These are phyloP conservation scores for Galeopsomyia nigrocyanea DNA, from an alignment of 2,888 invertebrate genomes.

Conservation along the genomic window DNA sequence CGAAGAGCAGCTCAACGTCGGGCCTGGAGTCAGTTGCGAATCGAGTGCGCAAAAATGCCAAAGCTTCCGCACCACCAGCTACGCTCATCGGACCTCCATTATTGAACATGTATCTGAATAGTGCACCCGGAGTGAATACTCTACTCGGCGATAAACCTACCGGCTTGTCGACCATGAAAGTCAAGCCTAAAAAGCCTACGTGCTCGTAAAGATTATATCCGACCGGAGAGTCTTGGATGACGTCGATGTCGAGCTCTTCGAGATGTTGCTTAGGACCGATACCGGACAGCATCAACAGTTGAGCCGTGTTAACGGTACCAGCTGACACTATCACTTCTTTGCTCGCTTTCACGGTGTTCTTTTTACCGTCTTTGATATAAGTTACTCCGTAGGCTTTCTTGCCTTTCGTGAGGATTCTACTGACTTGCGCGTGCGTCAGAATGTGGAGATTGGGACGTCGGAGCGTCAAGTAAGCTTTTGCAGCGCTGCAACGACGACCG, in stretches of 20 bases:
- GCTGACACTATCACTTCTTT: slow-evolving; percentile 77
- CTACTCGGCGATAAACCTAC: slow-evolving; percentile 70
- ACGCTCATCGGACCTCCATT: slow-evolving; percentile 65
- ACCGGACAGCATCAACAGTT: slow-evolving; percentile 79
- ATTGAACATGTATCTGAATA: slow-evolving; percentile 63
- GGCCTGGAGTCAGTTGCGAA: slow-evolving; percentile 64
- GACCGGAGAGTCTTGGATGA: slow-evolving; percentile 76
- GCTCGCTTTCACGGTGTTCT: slow-evolving; percentile 71
- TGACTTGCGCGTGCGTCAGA: slow-evolving; percentile 60
- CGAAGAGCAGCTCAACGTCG: slow-evolving; percentile 70
- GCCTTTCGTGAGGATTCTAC: slow-evolving; percentile 58
- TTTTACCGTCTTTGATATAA: slow-evolving; percentile 72
- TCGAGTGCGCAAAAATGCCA: slow-evolving; percentile 68
- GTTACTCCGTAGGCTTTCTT: slow-evolving; percentile 63
- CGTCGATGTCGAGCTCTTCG: slow-evolving; percentile 72
- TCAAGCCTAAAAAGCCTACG: slow-evolving; percentile 76
- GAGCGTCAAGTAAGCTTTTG: slow-evolving; percentile 72
- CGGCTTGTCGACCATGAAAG: slow-evolving; percentile 75
- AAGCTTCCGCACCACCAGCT: slow-evolving; percentile 69
- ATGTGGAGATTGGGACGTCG: slow-evolving; percentile 62
- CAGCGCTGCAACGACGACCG: slow-evolving; percentile 71
- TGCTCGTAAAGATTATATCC: slow-evolving; percentile 80
- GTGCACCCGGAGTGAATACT: slow-evolving; percentile 55
- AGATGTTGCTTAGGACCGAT: slow-evolving; percentile 77
- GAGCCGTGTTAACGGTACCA: slow-evolving; percentile 85